Evolutionary conservation across 2,797 vertebrate genomes (phyloP).

Genomic region (Staurois parvus): DNA sequence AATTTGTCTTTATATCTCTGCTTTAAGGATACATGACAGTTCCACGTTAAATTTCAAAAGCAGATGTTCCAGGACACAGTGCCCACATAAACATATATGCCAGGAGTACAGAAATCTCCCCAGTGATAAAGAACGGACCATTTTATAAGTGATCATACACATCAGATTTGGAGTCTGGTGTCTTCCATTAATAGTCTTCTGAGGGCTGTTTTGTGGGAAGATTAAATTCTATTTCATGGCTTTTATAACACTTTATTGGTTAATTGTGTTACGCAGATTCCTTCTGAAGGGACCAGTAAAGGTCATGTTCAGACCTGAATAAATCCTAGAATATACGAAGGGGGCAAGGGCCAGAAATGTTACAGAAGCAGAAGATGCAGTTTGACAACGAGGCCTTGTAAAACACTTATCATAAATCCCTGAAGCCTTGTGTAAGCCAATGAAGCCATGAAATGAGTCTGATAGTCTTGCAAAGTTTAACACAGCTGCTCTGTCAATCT

Average conservation of each 20-base stretch:
- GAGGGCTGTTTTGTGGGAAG: neutral
- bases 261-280: neutral
- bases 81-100: neutral
- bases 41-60: no score
- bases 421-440: neutral
- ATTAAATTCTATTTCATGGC: neutral
- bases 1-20: no score
- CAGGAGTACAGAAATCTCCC: neutral
- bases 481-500: neutral
- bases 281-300: neutral
- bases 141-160: neutral
- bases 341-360: neutral
- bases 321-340: neutral
- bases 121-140: neutral
- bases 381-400: neutral
- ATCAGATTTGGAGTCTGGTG: neutral
- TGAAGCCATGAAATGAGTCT: neutral
- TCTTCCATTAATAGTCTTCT: neutral
- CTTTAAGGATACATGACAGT: no score
- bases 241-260: conserved; percentile 5
- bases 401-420: conserved; percentile 8
- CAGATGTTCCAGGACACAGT: neutral
- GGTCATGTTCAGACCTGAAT: neutral
- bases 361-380: conserved; percentile 10
- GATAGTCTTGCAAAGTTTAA: neutral